A percentile compares a stretch with the other conserved stretches of the same genome.
Evolutionary conservation across 1,140 invertebrate species (phyloP).

Genomic region (Vanessa atalanta): DNA sequence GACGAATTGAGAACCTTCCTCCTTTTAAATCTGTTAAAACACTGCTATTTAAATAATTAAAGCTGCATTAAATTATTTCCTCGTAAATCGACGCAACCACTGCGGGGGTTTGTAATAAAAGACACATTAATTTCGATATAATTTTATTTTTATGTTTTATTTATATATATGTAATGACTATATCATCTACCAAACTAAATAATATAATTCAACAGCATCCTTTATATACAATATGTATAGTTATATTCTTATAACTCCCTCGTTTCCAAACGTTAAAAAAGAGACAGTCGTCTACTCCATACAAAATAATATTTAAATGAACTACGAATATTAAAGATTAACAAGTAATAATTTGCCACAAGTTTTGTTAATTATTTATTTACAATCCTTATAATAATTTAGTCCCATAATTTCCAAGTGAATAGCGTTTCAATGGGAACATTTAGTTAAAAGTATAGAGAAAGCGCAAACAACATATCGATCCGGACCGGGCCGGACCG

Average conservation of each 20-base stretch:
- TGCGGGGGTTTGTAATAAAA: background rate
- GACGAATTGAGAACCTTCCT: too few relatives aligned
- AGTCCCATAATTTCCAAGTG: conserved; percentile 77
- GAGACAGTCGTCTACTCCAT: conserved; percentile 61
- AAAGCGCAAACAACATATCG: conserved; percentile 9
- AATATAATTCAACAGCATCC: conserved; percentile 79
- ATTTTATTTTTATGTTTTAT: conserved; percentile 76
- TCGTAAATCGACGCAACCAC: background rate
- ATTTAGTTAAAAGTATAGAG: conserved; percentile 15
- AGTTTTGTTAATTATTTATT: conserved; percentile 74
- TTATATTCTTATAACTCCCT: conserved; percentile 58
- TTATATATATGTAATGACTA: conserved; percentile 76
- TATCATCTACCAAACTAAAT: conserved; percentile 80
- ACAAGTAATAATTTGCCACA: conserved; percentile 79
- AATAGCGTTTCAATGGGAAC: conserved; percentile 40
- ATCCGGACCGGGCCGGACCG: background rate
- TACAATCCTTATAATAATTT: conserved; percentile 78
- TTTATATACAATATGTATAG: conserved; percentile 79
- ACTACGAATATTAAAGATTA: conserved; percentile 67
- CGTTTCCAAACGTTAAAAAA: conserved; percentile 62
- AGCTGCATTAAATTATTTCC: background rate
- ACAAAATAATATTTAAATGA: conserved; percentile 71
- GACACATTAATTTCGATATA: conserved; percentile 53
- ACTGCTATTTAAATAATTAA: too few relatives aligned
- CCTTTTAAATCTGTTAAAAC: too few relatives aligned